Evolutionary conservation across 30 jellyfish, hydroid and myxozoan species (phyloP).

Genomic region (Pelagia noctiluca): DNA sequence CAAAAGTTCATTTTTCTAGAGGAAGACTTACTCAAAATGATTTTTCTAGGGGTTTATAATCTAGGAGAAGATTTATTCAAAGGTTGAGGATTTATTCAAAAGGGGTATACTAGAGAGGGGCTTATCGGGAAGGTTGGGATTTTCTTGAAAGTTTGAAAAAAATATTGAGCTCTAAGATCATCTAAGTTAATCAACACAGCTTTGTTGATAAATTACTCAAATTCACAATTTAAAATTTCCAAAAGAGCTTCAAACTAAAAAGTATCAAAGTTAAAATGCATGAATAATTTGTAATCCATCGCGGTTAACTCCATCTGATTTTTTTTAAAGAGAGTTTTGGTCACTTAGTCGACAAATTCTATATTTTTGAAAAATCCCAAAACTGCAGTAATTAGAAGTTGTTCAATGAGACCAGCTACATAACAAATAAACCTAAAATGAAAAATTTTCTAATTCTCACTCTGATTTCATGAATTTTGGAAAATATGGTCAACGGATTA

Average conservation of each 20-base stretch:
- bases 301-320: not conserved
- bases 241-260: too few relatives aligned
- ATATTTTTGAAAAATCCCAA: too few relatives aligned
- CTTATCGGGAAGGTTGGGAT: too few relatives aligned
- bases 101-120: not conserved
- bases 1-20: not conserved
- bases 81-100: not conserved
- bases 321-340: not conserved
- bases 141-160: too few relatives aligned
- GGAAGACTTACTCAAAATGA: not conserved
- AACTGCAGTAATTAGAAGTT: too few relatives aligned
- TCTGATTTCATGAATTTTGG: constrained; percentile 88
- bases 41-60: not conserved
- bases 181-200: not conserved
- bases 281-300: not conserved
- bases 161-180: too few relatives aligned
- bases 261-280: too few relatives aligned
- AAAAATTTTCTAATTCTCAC: constrained; percentile 53
- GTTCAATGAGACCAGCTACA: not conserved
- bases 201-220: not conserved
- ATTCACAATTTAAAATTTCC: too few relatives aligned
- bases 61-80: too few relatives aligned
- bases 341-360: not conserved
- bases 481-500: constrained; percentile 92
- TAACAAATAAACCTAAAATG: not conserved